Percentiles rank a stretch among this genome's conserved stretches.
phyloP scores from a whole-genome alignment of 1,140 invertebrate genomes.

The Lepidurus packardi region DNA sequence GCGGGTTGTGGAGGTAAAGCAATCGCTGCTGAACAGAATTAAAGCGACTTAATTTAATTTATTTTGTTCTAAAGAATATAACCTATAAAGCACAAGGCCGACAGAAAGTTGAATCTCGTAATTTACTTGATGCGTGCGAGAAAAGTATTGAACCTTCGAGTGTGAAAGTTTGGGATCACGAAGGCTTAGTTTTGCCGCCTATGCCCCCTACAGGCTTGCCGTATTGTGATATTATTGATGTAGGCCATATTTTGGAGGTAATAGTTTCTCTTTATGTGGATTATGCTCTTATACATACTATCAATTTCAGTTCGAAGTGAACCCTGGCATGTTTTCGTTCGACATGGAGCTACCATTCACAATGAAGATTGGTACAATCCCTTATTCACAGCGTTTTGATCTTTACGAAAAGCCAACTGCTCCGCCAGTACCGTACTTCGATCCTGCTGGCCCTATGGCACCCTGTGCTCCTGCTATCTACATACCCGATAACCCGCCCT shows the following conservation, averaged over 20 bases:
- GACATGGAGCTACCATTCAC: conserved; percentile 29
- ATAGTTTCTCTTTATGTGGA: not conserved
- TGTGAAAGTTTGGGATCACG: conserved; percentile 29
- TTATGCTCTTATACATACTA: not conserved
- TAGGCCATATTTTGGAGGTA: conserved; percentile 31
- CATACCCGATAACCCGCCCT: not conserved
- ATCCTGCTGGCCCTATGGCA: too few relatives aligned
- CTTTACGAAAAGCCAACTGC: conserved; percentile 26
- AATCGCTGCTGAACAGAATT: not conserved
- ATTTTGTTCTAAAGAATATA: conserved; percentile 18
- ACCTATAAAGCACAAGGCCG: conserved; percentile 30
- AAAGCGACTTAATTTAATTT: not conserved
- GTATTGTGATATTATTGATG: conserved; percentile 28
- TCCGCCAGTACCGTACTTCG: not conserved
- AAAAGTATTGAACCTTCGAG: not conserved
- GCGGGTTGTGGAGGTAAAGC: conserved; percentile 31
- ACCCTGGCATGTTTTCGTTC: conserved; percentile 30
- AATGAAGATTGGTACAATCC: conserved; percentile 32
- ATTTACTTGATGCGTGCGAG: conserved; percentile 26
- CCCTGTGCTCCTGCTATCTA: too few relatives aligned
- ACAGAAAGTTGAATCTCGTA: conserved; percentile 25
- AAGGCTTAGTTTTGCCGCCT: conserved; percentile 26
- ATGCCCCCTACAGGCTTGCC: conserved; percentile 30
- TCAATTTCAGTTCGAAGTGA: conserved; percentile 29
- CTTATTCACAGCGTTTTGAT: conserved; percentile 23